phyloP scores from a whole-genome alignment of 2,888 invertebrate species.

The Drosophila neotestacea region DNA sequence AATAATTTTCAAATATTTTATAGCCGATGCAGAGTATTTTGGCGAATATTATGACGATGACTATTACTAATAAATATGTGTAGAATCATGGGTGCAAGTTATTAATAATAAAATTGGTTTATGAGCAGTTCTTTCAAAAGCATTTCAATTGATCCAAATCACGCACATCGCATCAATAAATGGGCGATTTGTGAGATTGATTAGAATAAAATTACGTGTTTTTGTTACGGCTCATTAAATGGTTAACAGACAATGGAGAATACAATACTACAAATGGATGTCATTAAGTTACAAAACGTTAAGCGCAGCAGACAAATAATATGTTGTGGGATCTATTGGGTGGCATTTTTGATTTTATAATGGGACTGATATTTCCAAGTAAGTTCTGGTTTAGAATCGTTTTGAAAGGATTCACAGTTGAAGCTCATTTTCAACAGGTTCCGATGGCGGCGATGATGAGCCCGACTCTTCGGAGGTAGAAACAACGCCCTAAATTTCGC shows the following conservation, averaged over 20 bases:
- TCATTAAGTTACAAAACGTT: conserved; percentile 62
- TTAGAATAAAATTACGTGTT: conserved; percentile 21
- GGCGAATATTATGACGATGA: conserved; percentile 40
- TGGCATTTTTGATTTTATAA: conserved; percentile 72
- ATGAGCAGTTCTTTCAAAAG: conserved; percentile 35
- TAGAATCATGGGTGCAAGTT: conserved; percentile 19
- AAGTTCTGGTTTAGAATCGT: conserved; percentile 29
- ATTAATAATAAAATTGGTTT: conserved; percentile 46
- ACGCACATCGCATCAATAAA: conserved; percentile 21
- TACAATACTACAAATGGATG: conserved; percentile 1
- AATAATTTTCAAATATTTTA: neutral
- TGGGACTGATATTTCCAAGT: conserved; percentile 77
- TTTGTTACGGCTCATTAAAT: conserved; percentile 67
- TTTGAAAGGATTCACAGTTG: neutral
- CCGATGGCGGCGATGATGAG: conserved; percentile 66
- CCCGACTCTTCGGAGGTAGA: conserved; percentile 82
- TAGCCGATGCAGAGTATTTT: conserved; percentile 63
- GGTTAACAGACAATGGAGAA: neutral
- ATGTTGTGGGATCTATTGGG: conserved; percentile 78
- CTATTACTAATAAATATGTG: conserved; percentile 24
- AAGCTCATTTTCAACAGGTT: conserved; percentile 49
- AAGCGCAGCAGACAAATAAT: conserved; percentile 50
- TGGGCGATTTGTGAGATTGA: conserved; percentile 16
- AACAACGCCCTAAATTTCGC: conserved; percentile 61
- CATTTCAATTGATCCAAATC: conserved; percentile 53